Conservation (phyloP, 2,113 vertebrate genomes). For the Callionymus lyra region DNA sequence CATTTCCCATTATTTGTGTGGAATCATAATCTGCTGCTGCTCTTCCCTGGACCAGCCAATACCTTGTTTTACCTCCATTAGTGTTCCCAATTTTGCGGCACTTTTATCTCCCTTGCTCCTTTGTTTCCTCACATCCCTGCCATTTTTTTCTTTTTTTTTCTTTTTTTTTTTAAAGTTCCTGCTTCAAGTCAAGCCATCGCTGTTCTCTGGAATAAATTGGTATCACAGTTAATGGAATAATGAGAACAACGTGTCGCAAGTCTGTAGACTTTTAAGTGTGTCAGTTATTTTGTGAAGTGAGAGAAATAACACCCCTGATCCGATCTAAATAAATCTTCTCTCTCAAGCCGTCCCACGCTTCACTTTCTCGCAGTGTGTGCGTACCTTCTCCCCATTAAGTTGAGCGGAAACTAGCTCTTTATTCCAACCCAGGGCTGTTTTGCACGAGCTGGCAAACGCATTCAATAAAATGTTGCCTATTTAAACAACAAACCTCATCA, state of each 20-base stretch:
- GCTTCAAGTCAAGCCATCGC: neutral
- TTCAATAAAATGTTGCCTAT: conserved; percentile 22
- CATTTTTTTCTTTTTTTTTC: neutral
- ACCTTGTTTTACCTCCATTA: neutral
- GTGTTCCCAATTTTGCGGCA: neutral
- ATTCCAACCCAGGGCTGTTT: conserved; percentile 35
- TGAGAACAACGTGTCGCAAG: neutral
- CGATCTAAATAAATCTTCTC: conserved; percentile 19
- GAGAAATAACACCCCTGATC: conserved; percentile 7
- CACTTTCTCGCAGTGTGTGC: conserved; percentile 13
- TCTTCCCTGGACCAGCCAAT: neutral
- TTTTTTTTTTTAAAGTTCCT: neutral
- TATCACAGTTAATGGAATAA: neutral
- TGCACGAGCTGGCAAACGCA: conserved; percentile 15
- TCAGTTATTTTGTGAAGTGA: conserved; percentile 2
- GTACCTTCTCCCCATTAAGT: conserved; percentile 15
- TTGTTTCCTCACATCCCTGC: neutral
- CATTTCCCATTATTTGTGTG: neutral
- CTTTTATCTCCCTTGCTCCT: neutral
- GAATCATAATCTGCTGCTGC: neutral
- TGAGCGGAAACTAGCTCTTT: conserved; percentile 22
- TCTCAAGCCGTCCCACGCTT: conserved; percentile 21
- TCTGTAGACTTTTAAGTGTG: conserved; percentile 3
- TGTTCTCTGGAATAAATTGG: neutral
- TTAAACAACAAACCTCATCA: conserved; percentile 17